These are phyloP conservation scores for Chrysodeixis includens DNA, from an alignment of 2,888 invertebrate species.

Conservation along the genomic window DNA sequence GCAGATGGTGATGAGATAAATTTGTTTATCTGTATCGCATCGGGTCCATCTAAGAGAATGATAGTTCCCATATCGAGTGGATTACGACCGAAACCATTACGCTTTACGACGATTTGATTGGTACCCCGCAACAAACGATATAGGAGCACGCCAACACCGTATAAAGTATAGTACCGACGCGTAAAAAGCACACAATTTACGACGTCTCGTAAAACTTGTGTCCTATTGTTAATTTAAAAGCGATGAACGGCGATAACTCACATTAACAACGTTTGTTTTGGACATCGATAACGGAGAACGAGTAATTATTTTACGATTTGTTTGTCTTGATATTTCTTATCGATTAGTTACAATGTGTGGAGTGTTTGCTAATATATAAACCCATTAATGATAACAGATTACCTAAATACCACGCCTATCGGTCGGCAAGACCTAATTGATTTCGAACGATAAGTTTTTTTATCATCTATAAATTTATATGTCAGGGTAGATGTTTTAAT, in stretches of 20 bases:
- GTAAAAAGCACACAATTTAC: constrained; percentile 82
- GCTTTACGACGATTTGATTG: constrained; percentile 86
- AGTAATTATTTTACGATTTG: constrained; percentile 58
- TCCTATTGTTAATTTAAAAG: constrained; percentile 81
- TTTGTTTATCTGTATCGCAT: constrained; percentile 67
- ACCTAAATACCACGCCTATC: constrained; percentile 26
- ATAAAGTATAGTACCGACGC: constrained; percentile 60
- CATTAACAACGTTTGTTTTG: constrained; percentile 68
- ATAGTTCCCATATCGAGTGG: constrained; percentile 85
- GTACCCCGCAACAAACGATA: constrained; percentile 82
- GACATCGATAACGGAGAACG: constrained; percentile 58
- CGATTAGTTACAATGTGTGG: constrained; percentile 41
- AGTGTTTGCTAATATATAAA: constrained; percentile 28
- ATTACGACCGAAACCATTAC: constrained; percentile 83
- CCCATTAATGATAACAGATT: constrained; percentile 29
- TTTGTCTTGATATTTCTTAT: constrained; percentile 53
- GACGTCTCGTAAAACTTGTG: constrained; percentile 77
- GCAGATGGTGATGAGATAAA: constrained; percentile 28
- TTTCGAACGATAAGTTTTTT: background rate
- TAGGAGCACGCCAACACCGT: constrained; percentile 77
- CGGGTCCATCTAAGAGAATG: constrained; percentile 75
- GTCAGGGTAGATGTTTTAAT: background rate
- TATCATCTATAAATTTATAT: background rate
- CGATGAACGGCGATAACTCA: constrained; percentile 75
- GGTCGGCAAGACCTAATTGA: background rate